Base-by-base conservation (phyloP, 2,113 vertebrate genomes). In the Leptobrachium ailaonicum region DNA sequence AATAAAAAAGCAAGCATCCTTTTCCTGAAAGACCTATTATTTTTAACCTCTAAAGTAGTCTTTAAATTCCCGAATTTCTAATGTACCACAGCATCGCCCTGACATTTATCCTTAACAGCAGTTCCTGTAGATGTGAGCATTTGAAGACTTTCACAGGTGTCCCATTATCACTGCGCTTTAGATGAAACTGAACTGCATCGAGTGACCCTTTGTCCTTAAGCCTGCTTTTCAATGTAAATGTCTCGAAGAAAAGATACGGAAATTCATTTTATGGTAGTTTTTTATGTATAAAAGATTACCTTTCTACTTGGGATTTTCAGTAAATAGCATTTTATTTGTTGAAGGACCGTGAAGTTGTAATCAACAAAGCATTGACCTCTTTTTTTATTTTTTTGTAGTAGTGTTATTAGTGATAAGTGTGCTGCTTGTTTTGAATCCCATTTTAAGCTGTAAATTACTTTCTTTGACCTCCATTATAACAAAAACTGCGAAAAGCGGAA, bases 91-190 rank as follows among this genome's bases (percentile, higher is more conserved):
- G 5, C 14, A 43, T 41, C 68, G 75, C 66, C 64, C 45, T 76
- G 76, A 77, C 76, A 70, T 77, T 77, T 77, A 58, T 70, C 5
- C 70, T 77, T 62, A 77, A 62, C 32, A 70, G 53, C 40, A 45
- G 13, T 70, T 70, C n/a, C 76, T 44, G 76, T n/a, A 70, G 66
- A 70, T 69, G 53, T 41, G 40, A 69, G 53, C 66, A 40, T 70
- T 20, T 77, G 54, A 77, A 77, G 66, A 60, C 44, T 77, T 68
- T 32, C 4, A 77, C 75, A 69, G 66, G 13, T 58, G 58, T 56
- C 56, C 41, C 56, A 66, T 76, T 67, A 68, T 76, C 43, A 14
- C 50, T 2, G 14, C 2, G 2, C 50, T 70, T 40, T 10, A 53
- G 43, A 68, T 20, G 9, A 53, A 66, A 13, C 63, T n/a, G 10